Percentiles rank a stretch among this genome's conserved stretches.
Conservation (phyloP, 2,888 invertebrate genomes). For the Ennomos quercinarius region DNA sequence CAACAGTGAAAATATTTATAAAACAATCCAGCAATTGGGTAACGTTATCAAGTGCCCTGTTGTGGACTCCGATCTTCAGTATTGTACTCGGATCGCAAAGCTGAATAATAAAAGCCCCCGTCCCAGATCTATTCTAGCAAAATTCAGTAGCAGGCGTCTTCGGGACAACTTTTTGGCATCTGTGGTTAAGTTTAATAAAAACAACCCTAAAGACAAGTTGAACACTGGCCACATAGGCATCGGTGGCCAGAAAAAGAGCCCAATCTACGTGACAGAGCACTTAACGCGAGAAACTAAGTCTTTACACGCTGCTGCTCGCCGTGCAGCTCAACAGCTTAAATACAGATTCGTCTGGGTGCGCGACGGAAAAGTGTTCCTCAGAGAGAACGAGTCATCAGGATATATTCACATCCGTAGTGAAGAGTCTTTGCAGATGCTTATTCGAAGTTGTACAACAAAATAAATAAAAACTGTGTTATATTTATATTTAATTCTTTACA, state of each 20-base stretch:
- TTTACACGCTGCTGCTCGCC: neutral
- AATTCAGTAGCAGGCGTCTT: constrained; percentile 25
- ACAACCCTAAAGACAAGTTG: constrained; percentile 5
- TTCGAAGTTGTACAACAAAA: too few relatives aligned
- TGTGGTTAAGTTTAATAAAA: neutral
- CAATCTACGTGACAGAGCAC: neutral
- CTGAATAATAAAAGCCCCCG: constrained; percentile 17
- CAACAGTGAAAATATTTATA: constrained; percentile 33
- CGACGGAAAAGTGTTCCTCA: neutral
- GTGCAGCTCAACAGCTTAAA: too few relatives aligned
- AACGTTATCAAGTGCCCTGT: constrained; percentile 29
- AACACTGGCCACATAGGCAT: constrained; percentile 6
- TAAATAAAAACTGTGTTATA: neutral
- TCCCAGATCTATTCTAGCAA: constrained; percentile 36
- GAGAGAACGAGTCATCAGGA: neutral
- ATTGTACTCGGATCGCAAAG: constrained; percentile 36
- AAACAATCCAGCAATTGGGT: constrained; percentile 33
- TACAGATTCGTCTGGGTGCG: neutral
- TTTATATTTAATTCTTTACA: neutral
- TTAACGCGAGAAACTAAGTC: constrained; percentile 1
- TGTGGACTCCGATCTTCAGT: constrained; percentile 30
- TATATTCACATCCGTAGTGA: too few relatives aligned
- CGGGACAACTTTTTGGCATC: constrained; percentile 7
- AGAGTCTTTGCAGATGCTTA: too few relatives aligned
- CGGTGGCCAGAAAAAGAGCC: neutral